Evolutionary conservation across 2,797 vertebrate genomes (phyloP).

Genomic region (Leptoclinus maculatus): DNA sequence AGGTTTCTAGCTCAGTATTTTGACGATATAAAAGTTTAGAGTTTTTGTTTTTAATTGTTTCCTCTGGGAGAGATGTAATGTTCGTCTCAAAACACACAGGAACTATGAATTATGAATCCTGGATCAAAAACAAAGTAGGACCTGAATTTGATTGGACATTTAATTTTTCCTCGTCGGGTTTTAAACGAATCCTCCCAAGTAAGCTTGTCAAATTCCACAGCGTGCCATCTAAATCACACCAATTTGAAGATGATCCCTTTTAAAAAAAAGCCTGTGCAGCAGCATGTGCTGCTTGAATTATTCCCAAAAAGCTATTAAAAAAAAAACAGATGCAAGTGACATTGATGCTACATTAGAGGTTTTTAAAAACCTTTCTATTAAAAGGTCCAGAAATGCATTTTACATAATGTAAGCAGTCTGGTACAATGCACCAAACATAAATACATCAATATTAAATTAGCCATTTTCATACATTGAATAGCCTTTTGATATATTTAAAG

Average conservation of each 20-base stretch:
- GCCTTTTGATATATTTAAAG: neutral
- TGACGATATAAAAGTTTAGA: neutral
- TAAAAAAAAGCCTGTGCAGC: neutral
- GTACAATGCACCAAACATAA: neutral
- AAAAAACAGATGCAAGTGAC: neutral
- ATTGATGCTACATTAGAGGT: neutral
- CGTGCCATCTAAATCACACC: neutral
- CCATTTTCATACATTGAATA: slow-evolving; percentile 6
- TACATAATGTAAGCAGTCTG: neutral
- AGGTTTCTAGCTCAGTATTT: neutral
- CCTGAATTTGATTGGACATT: slow-evolving; percentile 6
- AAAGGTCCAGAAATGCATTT: neutral
- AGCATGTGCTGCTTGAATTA: neutral
- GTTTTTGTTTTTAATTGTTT: neutral
- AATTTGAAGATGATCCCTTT: neutral
- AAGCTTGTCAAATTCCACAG: neutral
- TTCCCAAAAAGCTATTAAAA: neutral
- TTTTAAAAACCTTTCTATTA: neutral
- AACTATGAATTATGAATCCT: slow-evolving; percentile 18
- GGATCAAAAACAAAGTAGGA: neutral
- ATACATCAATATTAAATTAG: neutral
- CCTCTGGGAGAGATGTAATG: neutral
- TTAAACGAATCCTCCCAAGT: neutral
- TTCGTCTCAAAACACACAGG: neutral
- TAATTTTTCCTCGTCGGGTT: neutral